Evolutionary conservation across 2,113 vertebrate species (phyloP).

Genomic region (Odontesthes bonariensis): DNA sequence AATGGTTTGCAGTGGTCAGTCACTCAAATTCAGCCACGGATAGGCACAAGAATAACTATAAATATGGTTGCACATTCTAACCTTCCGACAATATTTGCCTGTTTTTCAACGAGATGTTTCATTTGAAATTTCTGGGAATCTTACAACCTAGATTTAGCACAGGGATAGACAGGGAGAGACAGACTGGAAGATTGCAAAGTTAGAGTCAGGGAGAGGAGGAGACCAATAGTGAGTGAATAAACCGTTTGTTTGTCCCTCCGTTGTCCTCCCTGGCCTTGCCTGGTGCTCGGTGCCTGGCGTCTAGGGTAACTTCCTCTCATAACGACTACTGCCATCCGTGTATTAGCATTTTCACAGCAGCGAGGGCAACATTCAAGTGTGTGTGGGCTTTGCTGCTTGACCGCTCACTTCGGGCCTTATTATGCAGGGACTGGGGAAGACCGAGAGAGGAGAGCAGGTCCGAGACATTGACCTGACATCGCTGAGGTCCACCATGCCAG

Average conservation of each 20-base stretch:
- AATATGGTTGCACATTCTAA: background rate
- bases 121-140: constrained; percentile 15
- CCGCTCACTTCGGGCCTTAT: constrained; percentile 15
- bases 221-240: constrained; percentile 62
- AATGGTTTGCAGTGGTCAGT: constrained; percentile 1
- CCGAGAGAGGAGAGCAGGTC: constrained; percentile 72
- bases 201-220: constrained; percentile 34
- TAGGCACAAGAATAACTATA: background rate
- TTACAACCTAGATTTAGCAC: constrained; percentile 2
- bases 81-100: constrained; percentile 29
- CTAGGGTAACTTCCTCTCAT: constrained; percentile 61
- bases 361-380: constrained; percentile 35
- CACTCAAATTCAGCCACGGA: background rate
- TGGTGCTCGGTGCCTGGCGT: constrained; percentile 63
- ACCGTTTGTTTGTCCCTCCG: constrained; percentile 59
- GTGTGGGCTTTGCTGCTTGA: constrained; percentile 5
- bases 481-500: constrained; percentile 80
- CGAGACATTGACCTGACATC: constrained; percentile 79
- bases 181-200: constrained; percentile 27
- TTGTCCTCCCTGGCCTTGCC: constrained; percentile 58
- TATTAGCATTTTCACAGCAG: constrained; percentile 58
- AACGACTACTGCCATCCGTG: constrained; percentile 46
- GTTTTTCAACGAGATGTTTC: background rate
- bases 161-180: background rate
- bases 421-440: constrained; percentile 79